phyloP scores from a whole-genome alignment of 2,113 vertebrate species.

The Hiodon alosoides region DNA sequence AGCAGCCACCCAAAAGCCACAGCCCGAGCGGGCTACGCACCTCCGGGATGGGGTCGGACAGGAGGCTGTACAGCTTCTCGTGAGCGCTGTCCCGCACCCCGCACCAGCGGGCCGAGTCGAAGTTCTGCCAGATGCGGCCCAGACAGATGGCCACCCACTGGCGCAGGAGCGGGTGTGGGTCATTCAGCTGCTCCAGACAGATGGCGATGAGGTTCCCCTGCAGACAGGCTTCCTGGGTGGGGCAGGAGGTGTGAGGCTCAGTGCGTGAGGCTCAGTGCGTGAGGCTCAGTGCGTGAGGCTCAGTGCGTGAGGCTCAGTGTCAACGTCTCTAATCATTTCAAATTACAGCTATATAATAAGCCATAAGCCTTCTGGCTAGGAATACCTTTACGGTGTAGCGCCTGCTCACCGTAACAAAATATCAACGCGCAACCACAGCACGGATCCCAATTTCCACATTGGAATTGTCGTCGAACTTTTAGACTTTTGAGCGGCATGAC shows the following conservation, averaged over 20 bases:
- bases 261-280: not conserved
- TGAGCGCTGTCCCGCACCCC: conserved; percentile 95
- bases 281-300: conserved; percentile 9
- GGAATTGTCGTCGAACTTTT: too few relatives aligned
- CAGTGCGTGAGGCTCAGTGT: too few relatives aligned
- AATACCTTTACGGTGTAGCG: too few relatives aligned
- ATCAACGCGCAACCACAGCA: too few relatives aligned
- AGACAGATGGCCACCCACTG: conserved; percentile 98
- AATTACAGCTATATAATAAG: too few relatives aligned
- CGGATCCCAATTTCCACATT: too few relatives aligned
- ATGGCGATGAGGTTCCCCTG: conserved; percentile 95
- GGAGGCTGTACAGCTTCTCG: conserved; percentile 94
- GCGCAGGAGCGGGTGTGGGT: conserved; percentile 88
- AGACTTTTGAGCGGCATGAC: too few relatives aligned
- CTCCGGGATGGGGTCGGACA: conserved; percentile 92
- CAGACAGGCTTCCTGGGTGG: conserved; percentile 86
- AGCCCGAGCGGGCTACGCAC: conserved; percentile 45
- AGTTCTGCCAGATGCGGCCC: conserved; percentile 97
- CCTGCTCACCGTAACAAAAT: too few relatives aligned
- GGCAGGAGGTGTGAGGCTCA: not conserved
- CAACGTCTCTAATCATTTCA: too few relatives aligned
- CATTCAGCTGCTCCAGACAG: conserved; percentile 92
- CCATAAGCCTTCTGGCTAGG: too few relatives aligned
- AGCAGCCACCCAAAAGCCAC: not conserved
- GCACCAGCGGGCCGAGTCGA: conserved; percentile 92